Conservation (phyloP, 64 coral and sea anemone species). For the Pocillopora damicornis region DNA sequence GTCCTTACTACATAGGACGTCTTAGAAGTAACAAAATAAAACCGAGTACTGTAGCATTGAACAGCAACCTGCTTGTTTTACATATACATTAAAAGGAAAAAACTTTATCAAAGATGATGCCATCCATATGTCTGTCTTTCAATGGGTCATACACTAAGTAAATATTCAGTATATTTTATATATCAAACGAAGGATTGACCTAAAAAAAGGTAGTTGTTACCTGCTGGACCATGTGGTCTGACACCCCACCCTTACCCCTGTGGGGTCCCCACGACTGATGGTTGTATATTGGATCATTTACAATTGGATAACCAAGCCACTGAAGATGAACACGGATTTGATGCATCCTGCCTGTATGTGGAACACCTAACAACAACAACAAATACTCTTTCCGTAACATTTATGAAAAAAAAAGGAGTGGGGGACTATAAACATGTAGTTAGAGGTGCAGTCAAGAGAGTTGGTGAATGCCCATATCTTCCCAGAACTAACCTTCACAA, state of each 20-base stretch:
- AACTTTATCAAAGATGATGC: too few relatives aligned
- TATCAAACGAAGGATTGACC: not conserved
- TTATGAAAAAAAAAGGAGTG: not conserved
- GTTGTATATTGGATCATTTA: conserved; percentile 99
- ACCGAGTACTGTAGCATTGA: too few relatives aligned
- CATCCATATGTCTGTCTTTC: too few relatives aligned
- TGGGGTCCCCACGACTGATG: conserved; percentile 72
- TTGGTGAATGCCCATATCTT: too few relatives aligned
- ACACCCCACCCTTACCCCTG: conserved; percentile 87
- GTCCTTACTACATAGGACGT: too few relatives aligned
- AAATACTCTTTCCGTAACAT: not conserved
- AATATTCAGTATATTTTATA: too few relatives aligned
- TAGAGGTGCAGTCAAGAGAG: too few relatives aligned
- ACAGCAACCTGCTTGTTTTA: too few relatives aligned
- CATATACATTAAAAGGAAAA: too few relatives aligned
- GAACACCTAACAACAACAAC: conserved; percentile 57
- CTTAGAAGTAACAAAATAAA: too few relatives aligned
- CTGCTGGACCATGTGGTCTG: conserved; percentile 73
- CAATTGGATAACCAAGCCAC: conserved; percentile 97
- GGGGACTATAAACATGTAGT: not conserved
- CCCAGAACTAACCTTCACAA: too few relatives aligned
- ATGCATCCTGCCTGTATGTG: conserved; percentile 94
- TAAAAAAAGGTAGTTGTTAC: not conserved
- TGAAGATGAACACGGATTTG: conserved; percentile 96
- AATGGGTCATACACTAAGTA: too few relatives aligned